Evolutionary conservation across 1,140 invertebrate species (phyloP).

Genomic region (Tetragonula clypearis): DNA sequence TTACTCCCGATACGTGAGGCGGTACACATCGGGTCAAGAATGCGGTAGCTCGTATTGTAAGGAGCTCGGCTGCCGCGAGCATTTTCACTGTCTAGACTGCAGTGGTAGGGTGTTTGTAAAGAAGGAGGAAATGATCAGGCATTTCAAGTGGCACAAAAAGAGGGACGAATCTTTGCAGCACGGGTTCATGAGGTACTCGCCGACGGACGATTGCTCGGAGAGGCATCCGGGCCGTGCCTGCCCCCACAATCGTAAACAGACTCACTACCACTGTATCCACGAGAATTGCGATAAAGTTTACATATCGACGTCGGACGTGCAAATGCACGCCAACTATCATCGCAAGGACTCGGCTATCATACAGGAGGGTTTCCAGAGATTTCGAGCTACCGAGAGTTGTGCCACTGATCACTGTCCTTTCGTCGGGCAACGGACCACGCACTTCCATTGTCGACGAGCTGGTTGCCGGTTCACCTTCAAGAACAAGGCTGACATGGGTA

Average conservation of each 20-base stretch:
- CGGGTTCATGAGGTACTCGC: slow-evolving; percentile 97
- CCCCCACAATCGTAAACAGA: slow-evolving; percentile 97
- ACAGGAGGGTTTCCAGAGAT: slow-evolving; percentile 97
- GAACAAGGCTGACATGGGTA: slow-evolving; percentile 99
- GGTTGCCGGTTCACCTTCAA: slow-evolving; percentile 98
- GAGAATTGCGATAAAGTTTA: slow-evolving; percentile 98
- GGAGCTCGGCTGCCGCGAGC: slow-evolving; percentile 87
- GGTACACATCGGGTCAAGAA: slow-evolving; percentile 86
- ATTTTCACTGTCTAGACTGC: slow-evolving; percentile 98
- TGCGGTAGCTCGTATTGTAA: slow-evolving; percentile 88
- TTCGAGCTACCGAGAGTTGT: slow-evolving; percentile 95
- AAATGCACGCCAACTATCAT: slow-evolving; percentile 99
- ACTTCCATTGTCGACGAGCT: slow-evolving; percentile 96
- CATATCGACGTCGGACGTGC: slow-evolving; percentile 99
- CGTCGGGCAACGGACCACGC: slow-evolving; percentile 97
- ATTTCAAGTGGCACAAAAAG: slow-evolving; percentile 99
- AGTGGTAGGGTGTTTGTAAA: slow-evolving; percentile 95
- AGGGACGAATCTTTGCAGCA: slow-evolving; percentile 97
- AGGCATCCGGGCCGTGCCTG: slow-evolving; percentile 87
- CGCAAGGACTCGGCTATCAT: slow-evolving; percentile 98
- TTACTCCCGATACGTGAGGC: slow-evolving; percentile 88
- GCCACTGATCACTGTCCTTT: slow-evolving; percentile 93
- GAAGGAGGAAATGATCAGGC: slow-evolving; percentile 99
- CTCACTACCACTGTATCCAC: slow-evolving; percentile 99
- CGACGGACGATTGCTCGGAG: slow-evolving; percentile 94